These are phyloP conservation scores for Maniola jurtina DNA, from an alignment of 1,140 invertebrate genomes.

Conservation along the genomic window DNA sequence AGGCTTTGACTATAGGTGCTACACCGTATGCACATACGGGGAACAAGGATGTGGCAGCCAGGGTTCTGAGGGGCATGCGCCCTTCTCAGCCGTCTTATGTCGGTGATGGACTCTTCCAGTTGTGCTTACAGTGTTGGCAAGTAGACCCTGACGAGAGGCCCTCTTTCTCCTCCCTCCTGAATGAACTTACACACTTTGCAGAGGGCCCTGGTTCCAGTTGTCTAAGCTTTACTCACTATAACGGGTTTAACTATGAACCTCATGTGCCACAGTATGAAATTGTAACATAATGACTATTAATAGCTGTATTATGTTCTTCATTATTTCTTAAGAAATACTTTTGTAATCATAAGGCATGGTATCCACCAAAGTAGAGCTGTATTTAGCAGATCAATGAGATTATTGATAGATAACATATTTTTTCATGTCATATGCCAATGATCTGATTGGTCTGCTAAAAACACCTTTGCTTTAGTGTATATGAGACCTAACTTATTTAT, in stretches of 20 bases:
- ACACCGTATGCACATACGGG: slow-evolving; percentile 87
- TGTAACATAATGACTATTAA: slow-evolving; percentile 22
- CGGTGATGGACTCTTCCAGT: slow-evolving; percentile 88
- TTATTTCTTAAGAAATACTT: not conserved
- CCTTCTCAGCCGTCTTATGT: slow-evolving; percentile 86
- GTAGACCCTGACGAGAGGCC: slow-evolving; percentile 89
- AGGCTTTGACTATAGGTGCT: slow-evolving; percentile 89
- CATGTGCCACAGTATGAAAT: slow-evolving; percentile 71
- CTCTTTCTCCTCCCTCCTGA: slow-evolving; percentile 52
- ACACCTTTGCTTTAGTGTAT: no score
- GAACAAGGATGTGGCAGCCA: slow-evolving; percentile 84
- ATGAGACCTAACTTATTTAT: not conserved
- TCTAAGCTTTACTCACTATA: slow-evolving; percentile 73
- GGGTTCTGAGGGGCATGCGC: slow-evolving; percentile 83
- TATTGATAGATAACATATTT: no score
- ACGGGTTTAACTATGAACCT: slow-evolving; percentile 72
- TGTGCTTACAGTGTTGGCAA: slow-evolving; percentile 92
- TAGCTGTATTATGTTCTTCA: not conserved
- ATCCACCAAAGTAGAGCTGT: no score
- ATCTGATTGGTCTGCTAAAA: no score
- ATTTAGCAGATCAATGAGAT: no score
- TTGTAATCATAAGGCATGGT: not conserved
- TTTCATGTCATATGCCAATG: no score
- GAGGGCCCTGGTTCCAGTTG: slow-evolving; percentile 54
- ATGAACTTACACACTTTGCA: slow-evolving; percentile 54